Evolutionary conservation across 2,888 invertebrate genomes (phyloP).

Genomic region (Athrips mouffetella): DNA sequence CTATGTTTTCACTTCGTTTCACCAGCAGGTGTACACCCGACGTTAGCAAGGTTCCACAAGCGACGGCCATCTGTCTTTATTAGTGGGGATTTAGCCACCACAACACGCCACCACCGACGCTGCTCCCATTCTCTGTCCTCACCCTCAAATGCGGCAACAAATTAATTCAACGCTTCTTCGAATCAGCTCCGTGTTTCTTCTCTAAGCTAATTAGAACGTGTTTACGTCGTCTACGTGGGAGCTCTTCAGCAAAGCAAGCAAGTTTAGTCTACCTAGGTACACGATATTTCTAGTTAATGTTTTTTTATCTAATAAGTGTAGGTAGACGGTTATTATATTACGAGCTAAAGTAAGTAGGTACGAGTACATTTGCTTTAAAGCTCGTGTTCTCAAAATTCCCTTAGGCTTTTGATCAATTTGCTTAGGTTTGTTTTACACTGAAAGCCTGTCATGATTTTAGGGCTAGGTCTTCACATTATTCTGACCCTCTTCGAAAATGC

Average conservation of each 20-base stretch:
- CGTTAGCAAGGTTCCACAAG: constrained; percentile 7
- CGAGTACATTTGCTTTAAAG: too few species aligned
- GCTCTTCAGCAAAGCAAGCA: too few species aligned
- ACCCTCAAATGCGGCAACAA: not conserved
- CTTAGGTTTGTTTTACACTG: not conserved
- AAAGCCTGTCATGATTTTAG: not conserved
- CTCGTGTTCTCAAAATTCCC: not conserved
- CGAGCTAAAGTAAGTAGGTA: too few species aligned
- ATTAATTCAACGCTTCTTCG: not conserved
- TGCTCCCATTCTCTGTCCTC: constrained; percentile 15
- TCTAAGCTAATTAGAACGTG: not conserved
- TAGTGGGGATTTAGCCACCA: constrained; percentile 24
- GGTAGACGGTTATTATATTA: too few species aligned
- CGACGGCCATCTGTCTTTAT: constrained; percentile 27
- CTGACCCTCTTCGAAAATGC: not conserved
- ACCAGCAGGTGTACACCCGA: constrained; percentile 7
- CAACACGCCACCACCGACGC: constrained; percentile 21
- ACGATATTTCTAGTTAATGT: too few species aligned
- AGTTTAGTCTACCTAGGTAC: too few species aligned
- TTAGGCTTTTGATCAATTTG: not conserved
- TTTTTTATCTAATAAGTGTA: too few species aligned
- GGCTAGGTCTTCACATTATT: not conserved
- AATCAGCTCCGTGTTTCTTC: not conserved
- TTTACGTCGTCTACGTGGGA: not conserved
- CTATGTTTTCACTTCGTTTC: too few species aligned